phyloP scores from a whole-genome alignment of 1,140 invertebrate species.

The Drosophila equinoxialis region DNA sequence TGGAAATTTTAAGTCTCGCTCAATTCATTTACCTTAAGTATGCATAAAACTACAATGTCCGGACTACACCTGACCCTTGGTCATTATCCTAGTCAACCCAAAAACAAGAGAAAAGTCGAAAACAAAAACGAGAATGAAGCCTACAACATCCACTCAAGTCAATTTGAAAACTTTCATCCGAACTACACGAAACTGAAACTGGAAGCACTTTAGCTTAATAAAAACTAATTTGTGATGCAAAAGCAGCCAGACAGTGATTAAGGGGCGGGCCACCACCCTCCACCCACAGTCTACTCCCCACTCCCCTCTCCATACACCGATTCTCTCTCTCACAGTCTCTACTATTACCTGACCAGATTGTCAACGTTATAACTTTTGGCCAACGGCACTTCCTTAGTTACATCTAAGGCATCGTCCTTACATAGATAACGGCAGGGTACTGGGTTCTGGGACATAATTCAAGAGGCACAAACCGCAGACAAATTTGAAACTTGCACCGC shows the following conservation, averaged over 20 bases:
- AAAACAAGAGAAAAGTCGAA: not conserved
- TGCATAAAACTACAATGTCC: conserved; percentile 9
- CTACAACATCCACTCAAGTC: conserved; percentile 26
- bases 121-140: not conserved
- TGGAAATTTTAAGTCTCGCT: conserved; percentile 9
- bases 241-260: conserved; percentile 30
- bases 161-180: conserved; percentile 48
- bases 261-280: not conserved
- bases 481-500: conserved; percentile 68
- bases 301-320: not conserved
- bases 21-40: conserved; percentile 16
- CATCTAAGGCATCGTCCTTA: not conserved
- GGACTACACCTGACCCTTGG: conserved; percentile 17
- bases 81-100: conserved; percentile 13
- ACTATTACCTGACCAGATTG: conserved; percentile 55
- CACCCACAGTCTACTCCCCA: not conserved
- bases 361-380: conserved; percentile 51
- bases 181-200: conserved; percentile 35
- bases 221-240: conserved; percentile 61
- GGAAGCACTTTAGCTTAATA: conserved; percentile 50
- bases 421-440: conserved; percentile 3
- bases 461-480: conserved; percentile 47
- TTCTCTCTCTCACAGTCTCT: not conserved
- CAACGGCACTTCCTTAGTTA: conserved; percentile 40
- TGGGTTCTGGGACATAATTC: conserved; percentile 39